Conservation (phyloP, 2,113 vertebrate species). For the Entomyzon cyanotis region DNA sequence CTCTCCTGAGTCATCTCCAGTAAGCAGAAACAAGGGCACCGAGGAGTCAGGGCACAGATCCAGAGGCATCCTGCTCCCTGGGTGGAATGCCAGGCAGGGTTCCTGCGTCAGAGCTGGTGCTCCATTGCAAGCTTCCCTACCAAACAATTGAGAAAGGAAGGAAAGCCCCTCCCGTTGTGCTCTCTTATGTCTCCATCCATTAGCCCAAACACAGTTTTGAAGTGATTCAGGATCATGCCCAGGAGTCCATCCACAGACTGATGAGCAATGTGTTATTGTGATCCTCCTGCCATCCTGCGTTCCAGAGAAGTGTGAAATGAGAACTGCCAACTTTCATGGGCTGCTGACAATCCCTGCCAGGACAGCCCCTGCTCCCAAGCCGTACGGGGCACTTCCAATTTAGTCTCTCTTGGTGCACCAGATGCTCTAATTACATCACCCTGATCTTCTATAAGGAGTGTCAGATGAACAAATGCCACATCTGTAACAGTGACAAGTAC, state of each 20-base stretch:
- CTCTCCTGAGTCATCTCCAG: background rate
- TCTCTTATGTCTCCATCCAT: background rate
- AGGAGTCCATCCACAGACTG: background rate
- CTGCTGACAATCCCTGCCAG: background rate
- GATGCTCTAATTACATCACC: background rate
- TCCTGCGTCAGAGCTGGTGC: background rate
- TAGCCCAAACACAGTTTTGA: background rate
- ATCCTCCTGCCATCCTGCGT: background rate
- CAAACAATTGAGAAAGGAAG: background rate
- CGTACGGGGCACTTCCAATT: background rate
- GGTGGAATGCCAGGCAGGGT: rapidly evolving
- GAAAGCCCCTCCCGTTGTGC: rapidly evolving
- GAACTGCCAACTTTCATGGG: background rate
- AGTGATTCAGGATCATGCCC: background rate
- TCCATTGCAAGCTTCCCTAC: background rate
- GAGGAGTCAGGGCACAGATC: background rate
- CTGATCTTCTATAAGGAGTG: background rate
- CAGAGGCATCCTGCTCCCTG: rapidly evolving
- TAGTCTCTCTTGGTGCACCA: background rate
- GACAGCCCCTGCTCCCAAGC: background rate
- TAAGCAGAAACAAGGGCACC: background rate
- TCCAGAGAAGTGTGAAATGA: background rate
- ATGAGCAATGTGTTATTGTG: rapidly evolving
- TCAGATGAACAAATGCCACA: background rate
- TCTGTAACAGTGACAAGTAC: background rate